A percentile compares a stretch with the other conserved stretches of the same genome.
phyloP scores from a whole-genome alignment of 2,113 vertebrate genomes.

The Hyperopisus bebe region DNA sequence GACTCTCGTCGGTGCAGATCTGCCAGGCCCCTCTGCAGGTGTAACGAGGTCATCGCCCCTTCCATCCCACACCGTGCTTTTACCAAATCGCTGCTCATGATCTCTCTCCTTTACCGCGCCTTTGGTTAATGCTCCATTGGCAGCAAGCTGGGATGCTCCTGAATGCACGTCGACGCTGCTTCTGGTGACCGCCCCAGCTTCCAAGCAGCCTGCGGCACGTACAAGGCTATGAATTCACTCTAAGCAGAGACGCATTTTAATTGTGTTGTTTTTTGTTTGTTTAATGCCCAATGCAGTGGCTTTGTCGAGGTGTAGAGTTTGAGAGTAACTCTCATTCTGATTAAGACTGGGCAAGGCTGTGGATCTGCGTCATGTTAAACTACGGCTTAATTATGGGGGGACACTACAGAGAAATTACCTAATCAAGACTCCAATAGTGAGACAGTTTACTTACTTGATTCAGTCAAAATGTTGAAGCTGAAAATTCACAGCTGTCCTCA shows the following conservation, averaged over 20 bases:
- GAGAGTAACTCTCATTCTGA: not conserved
- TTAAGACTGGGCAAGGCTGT: not conserved
- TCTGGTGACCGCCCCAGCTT: not conserved
- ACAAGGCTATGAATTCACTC: not conserved
- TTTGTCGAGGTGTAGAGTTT: not conserved
- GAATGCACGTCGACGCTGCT: not conserved
- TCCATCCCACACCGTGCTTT: not conserved
- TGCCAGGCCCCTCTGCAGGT: not conserved
- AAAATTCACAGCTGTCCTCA: not conserved
- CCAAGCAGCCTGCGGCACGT: not conserved
- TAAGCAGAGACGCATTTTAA: not conserved
- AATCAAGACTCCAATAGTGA: not conserved
- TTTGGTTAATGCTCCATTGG: not conserved
- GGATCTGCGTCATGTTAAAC: not conserved
- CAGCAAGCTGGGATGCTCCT: not conserved
- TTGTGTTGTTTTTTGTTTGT: not conserved
- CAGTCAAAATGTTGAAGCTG: not conserved
- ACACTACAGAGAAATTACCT: not conserved
- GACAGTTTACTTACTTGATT: not conserved
- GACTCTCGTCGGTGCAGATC: not conserved
- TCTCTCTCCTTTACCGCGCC: not conserved
- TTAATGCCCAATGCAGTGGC: not conserved
- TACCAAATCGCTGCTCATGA: not conserved
- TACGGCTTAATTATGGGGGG: not conserved
- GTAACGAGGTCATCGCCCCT: not conserved